Percentiles rank a stretch among this genome's conserved stretches.
These are phyloP conservation scores for Rallus crepitans DNA, from an alignment of 2,797 vertebrate genomes.

Conservation along the genomic window DNA sequence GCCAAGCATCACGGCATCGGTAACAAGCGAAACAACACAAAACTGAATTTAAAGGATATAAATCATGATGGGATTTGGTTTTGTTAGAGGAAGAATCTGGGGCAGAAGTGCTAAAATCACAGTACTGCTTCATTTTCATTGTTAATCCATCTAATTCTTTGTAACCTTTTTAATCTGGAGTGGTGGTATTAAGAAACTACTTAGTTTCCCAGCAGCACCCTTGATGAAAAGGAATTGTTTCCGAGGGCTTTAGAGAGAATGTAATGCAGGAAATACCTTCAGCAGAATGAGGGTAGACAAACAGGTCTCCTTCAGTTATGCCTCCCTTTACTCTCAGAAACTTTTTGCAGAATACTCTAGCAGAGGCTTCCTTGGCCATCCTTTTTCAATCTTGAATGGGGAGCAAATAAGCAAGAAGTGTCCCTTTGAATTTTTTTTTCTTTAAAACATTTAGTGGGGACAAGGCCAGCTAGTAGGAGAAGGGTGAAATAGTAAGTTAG, in stretches of 20 bases:
- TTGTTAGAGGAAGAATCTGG: neutral
- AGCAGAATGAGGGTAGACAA: neutral
- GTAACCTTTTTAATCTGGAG: neutral
- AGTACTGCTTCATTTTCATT: neutral
- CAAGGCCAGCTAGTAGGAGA: neutral
- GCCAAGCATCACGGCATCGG: conserved; percentile 93
- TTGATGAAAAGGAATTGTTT: neutral
- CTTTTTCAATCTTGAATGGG: neutral
- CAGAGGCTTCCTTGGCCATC: neutral
- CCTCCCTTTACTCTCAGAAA: neutral
- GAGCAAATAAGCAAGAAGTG: neutral
- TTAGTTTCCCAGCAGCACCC: neutral
- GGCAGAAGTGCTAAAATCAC: neutral
- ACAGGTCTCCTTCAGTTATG: neutral
- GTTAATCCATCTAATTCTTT: neutral
- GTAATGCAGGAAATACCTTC: neutral
- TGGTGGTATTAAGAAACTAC: neutral
- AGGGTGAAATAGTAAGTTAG: neutral
- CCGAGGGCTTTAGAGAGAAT: neutral
- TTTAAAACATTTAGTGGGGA: neutral
- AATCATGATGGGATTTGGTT: neutral
- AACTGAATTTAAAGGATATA: neutral
- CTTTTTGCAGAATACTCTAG: neutral
- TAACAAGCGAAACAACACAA: conserved; percentile 60
- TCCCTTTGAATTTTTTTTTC: neutral